phyloP scores from a whole-genome alignment of 2,797 vertebrate genomes.

The Podargus strigoides region DNA sequence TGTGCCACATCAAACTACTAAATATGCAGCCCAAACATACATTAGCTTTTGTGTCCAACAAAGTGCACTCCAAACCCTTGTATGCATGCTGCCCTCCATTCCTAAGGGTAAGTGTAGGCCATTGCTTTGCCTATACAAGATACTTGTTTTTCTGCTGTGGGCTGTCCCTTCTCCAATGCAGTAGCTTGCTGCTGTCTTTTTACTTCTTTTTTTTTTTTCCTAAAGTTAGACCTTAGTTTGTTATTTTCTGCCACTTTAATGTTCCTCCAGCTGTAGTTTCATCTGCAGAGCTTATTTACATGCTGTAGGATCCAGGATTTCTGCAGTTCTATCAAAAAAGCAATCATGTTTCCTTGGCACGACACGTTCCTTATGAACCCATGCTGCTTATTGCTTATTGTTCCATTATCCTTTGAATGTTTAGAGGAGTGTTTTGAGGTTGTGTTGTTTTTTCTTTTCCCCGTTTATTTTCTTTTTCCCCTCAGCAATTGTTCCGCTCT shows the following conservation, averaged over 20 bases:
- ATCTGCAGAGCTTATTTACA: not conserved
- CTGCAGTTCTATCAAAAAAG: conserved; percentile 45
- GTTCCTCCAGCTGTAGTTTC: not conserved
- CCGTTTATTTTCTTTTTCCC: not conserved
- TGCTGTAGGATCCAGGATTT: conserved; percentile 41
- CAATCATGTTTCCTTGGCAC: conserved; percentile 39
- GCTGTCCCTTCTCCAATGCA: not conserved
- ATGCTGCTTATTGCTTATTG: conserved; percentile 11
- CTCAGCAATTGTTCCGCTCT: conserved; percentile 1
- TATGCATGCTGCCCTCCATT: not conserved
- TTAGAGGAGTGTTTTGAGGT: not conserved
- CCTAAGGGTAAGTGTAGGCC: too few species aligned
- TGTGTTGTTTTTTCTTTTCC: not conserved
- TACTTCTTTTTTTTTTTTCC: not conserved
- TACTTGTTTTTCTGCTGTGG: not conserved
- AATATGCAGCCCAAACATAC: not conserved
- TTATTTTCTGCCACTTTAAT: not conserved
- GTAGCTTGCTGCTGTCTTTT: not conserved
- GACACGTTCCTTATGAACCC: not conserved
- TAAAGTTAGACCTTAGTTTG: not conserved
- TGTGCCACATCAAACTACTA: not conserved
- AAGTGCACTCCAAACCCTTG: not conserved
- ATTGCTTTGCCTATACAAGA: not conserved
- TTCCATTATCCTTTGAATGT: conserved; percentile 28
- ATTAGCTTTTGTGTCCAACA: not conserved